These are phyloP conservation scores for Manis javanica DNA, from an alignment of 2,797 vertebrate genomes.

Conservation along the genomic window DNA sequence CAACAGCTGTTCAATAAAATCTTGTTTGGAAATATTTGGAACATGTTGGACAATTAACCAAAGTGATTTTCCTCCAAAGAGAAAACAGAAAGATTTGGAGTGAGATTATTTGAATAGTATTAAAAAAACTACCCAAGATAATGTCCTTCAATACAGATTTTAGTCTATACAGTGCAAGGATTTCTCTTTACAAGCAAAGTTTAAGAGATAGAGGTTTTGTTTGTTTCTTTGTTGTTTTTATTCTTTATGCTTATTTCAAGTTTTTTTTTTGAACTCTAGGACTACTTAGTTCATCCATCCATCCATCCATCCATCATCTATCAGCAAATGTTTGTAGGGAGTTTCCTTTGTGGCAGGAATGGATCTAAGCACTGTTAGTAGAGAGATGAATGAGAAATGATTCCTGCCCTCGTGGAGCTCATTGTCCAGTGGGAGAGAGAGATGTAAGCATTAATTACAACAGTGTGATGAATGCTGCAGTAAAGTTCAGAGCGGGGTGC, in stretches of 20 bases:
- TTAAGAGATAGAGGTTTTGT: neutral
- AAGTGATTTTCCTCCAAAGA: constrained; percentile 31
- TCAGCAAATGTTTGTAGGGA: neutral
- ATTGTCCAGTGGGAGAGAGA: neutral
- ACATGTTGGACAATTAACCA: neutral
- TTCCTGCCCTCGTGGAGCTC: constrained; percentile 18
- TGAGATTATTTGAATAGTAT: constrained; percentile 12
- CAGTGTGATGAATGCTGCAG: constrained; percentile 55
- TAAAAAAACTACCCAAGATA: neutral
- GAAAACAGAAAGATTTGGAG: constrained; percentile 37
- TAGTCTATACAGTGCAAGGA: neutral
- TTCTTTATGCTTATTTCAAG: constrained; percentile 17
- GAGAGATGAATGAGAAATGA: constrained; percentile 51
- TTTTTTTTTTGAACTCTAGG: neutral
- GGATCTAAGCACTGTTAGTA: neutral
- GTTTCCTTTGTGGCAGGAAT: neutral
- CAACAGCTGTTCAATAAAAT: neutral
- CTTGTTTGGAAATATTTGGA: neutral
- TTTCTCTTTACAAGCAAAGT: neutral
- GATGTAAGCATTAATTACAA: constrained; percentile 53
- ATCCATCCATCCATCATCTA: neutral
- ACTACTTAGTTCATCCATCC: neutral
- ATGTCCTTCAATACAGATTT: neutral
- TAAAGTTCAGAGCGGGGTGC: constrained; percentile 65
- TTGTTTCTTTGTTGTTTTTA: neutral